These are phyloP conservation scores for Pomphorhynchus laevis DNA, from an alignment of 1,140 invertebrate genomes.

Conservation along the genomic window DNA sequence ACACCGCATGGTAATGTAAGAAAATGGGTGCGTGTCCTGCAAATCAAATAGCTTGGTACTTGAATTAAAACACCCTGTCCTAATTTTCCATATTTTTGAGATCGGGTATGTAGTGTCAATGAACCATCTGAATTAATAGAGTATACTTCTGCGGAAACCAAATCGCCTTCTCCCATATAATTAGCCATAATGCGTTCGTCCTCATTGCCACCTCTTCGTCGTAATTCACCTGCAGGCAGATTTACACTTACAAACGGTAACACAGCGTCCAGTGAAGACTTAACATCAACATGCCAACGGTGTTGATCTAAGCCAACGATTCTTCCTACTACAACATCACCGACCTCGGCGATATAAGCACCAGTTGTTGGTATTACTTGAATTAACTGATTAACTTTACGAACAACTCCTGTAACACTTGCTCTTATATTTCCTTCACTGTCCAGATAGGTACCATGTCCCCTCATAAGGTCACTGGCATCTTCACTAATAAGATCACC, in stretches of 20 bases:
- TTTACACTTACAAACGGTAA: slow-evolving; percentile 64
- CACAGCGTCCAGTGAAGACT: slow-evolving; percentile 41
- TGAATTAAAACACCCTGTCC: slow-evolving; percentile 48
- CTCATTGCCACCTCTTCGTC: slow-evolving; percentile 56
- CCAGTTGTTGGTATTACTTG: slow-evolving; percentile 40
- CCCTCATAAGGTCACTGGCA: too few relatives aligned
- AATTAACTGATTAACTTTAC: slow-evolving; percentile 69
- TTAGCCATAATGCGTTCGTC: slow-evolving; percentile 85
- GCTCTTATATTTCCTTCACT: slow-evolving; percentile 32
- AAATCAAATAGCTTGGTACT: slow-evolving; percentile 61
- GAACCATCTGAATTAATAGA: slow-evolving; percentile 55
- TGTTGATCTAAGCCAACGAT: slow-evolving; percentile 45
- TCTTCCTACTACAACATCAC: slow-evolving; percentile 71
- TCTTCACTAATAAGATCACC: too few relatives aligned
- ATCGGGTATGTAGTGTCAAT: slow-evolving; percentile 62
- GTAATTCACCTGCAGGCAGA: slow-evolving; percentile 54
- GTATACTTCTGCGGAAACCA: slow-evolving; percentile 41
- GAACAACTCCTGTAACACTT: slow-evolving; percentile 58
- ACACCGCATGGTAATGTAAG: slow-evolving; percentile 57
- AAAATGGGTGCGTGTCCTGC: slow-evolving; percentile 70
- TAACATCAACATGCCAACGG: slow-evolving; percentile 73
- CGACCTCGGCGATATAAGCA: slow-evolving; percentile 40
- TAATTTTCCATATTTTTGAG: slow-evolving; percentile 79
- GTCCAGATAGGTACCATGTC: slow-evolving; percentile 60
- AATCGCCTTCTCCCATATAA: slow-evolving; percentile 30